Base-by-base conservation (phyloP, 2,888 invertebrate genomes). In the Dasysyrphus tricinctus region DNA sequence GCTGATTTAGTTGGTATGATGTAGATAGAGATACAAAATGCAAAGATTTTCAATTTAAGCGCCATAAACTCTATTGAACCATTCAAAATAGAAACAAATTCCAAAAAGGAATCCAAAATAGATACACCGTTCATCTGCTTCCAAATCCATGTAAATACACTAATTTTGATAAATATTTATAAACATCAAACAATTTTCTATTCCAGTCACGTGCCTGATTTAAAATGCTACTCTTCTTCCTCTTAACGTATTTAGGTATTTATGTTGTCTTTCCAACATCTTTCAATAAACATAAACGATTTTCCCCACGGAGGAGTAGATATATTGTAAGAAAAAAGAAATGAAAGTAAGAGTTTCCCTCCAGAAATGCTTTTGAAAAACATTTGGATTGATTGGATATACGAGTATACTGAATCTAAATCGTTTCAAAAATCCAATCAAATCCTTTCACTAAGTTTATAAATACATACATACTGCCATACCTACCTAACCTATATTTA, bases 351-450 rank as follows among this genome's bases (percentile, higher is more conserved):
- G 24, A 24, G 24, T n/a, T 39, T 73, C 24, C 51, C 11, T 44
- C 12, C 11, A 44, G 9, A n/a, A 12, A 24, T 34, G 9, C 9
- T 42, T 49, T 47, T 32, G 5, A 32, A 61, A 29, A 19, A 54
- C 29, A 47, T 69, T 69, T 51, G 54, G 39, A 32, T 63, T 61
- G 61, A 61, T 39, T 67, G 24, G 19, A 56, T 65, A n/a, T n/a
- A n/a, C n/a, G n/a, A n/a, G 54, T 24, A 79, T 75, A 24, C 24
- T 75, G 65, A 65, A 75, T 49, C 42, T 32, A 39, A 51, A 84
- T 72, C 70, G 51, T 44, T 11, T 75, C 42, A 63, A 75, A 75
- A 59, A 69, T 79, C 84, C 84, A 80, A 77, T 80, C 73, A 59
- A 76, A 76, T 73, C 47, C 67, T 54, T 73, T 69, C 44, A 69